Evolutionary conservation across 2,797 vertebrate species (phyloP), one percentile per base, ranked within the genome.

Genomic region (Phylloscopus collybita): DNA sequence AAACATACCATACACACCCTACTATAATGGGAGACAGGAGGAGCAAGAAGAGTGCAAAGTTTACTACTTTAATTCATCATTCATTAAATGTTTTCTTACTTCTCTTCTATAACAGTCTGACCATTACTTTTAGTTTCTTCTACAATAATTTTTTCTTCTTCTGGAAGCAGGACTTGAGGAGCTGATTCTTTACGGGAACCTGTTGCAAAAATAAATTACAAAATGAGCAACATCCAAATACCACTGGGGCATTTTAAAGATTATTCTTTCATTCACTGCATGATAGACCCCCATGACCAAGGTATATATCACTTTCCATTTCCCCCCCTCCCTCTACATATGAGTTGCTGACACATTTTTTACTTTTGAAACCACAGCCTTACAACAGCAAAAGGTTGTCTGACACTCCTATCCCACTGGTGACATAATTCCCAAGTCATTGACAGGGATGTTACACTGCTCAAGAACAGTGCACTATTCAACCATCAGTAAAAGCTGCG

Each of bases 81-180:
- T 95, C 91, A 95, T 83, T 78, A 79, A 86, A 83, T 26, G 10
- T 83, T n/a, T 32, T 97, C 98, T 98, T 98, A 99, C 99, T 99
- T 99, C 97, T 99, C 99, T 96, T 99, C 99, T 91, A 98, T 98
- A 93, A 99, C 98, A 78, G 98, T 99, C 97, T 99, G 99, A 83
- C 99, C 99, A 11, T 99, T 99, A 97, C 99, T 99, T 97, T 98
- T 99, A 42, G 98, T 98, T 97, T 99, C 99, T 96, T 99, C 99
- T 73, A 99, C 97, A 94, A 99, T 98, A 85, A 99, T 98, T 95
- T 99, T 99, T 95, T 99, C 99, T 94, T 99, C 99, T 81, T 99
- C 99, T 8, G 99, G 99, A 96, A 99, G 98, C 97, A 99, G 98
- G 96, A 99, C 98, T 97, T 99, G 99, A 61, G 98, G 98, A 76